phyloP scores from a whole-genome alignment of 2,888 invertebrate species.

The Perizoma flavofasciatum region DNA sequence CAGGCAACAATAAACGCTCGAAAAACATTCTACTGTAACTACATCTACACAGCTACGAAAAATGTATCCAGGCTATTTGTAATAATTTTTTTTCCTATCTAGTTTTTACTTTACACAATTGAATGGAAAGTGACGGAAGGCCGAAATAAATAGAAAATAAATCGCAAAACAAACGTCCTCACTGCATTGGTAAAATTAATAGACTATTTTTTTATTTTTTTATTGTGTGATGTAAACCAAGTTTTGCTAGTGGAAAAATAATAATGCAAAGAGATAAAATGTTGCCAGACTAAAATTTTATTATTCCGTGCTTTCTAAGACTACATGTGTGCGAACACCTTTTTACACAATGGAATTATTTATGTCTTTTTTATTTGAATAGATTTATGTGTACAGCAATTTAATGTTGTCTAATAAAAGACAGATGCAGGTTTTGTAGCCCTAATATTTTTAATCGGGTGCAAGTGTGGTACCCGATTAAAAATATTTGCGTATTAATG shows the following conservation, averaged over 20 bases:
- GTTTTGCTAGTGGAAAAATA: constrained; percentile 18
- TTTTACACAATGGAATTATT: too few species aligned
- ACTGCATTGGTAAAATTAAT: constrained; percentile 73
- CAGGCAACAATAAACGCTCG: constrained; percentile 73
- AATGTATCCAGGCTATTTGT: constrained; percentile 59
- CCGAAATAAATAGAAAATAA: constrained; percentile 72
- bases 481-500: too few species aligned
- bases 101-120: constrained; percentile 72
- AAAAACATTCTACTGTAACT: constrained; percentile 75
- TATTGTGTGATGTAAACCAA: constrained; percentile 22
- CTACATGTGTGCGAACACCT: too few species aligned
- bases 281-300: not conserved
- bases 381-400: too few species aligned
- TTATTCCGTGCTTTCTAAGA: not conserved
- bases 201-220: constrained; percentile 60
- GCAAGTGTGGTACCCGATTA: too few species aligned
- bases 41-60: constrained; percentile 71
- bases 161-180: constrained; percentile 75
- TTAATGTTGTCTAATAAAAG: too few species aligned
- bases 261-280: not conserved
- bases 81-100: constrained; percentile 68
- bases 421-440: too few species aligned
- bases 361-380: too few species aligned
- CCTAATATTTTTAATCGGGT: too few species aligned
- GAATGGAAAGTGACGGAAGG: constrained; percentile 69